Conservation (phyloP, 1,140 invertebrate genomes). For the Cydia splendana region DNA sequence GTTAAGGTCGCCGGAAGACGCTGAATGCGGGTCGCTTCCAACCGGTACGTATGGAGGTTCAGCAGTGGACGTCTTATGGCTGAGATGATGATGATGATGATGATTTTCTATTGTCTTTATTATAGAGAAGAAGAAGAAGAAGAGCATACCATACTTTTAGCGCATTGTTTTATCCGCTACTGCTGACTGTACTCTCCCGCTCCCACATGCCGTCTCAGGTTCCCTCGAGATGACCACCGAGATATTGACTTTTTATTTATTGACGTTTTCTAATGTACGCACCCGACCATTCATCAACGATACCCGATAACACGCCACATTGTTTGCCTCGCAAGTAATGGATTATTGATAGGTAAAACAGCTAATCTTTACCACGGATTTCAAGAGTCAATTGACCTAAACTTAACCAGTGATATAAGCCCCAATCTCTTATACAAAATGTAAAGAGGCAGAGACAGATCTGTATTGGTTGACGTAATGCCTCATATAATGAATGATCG, state of each 20-base stretch:
- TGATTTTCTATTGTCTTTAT: too few relatives aligned
- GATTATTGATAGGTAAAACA: conserved; percentile 76
- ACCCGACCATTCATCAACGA: conserved; percentile 67
- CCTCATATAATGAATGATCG: conserved; percentile 60
- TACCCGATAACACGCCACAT: conserved; percentile 71
- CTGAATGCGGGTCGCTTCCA: too few relatives aligned
- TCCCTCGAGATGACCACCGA: conserved; percentile 58
- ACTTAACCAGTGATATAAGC: neutral
- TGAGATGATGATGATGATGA: too few relatives aligned
- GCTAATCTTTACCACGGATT: conserved; percentile 67
- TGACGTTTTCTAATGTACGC: conserved; percentile 74
- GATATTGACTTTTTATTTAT: conserved; percentile 77
- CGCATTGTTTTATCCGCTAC: neutral
- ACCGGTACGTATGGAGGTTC: too few relatives aligned
- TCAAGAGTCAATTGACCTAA: conserved; percentile 59
- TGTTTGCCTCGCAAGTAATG: conserved; percentile 75
- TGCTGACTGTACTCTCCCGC: conserved; percentile 44
- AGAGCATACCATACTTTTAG: too few relatives aligned
- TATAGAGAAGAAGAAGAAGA: too few relatives aligned
- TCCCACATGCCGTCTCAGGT: conserved; percentile 55
- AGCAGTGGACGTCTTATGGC: too few relatives aligned
- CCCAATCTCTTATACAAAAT: neutral
- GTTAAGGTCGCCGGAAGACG: too few relatives aligned
- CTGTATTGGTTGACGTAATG: conserved; percentile 49
- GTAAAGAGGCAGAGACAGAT: neutral